phyloP scores from a whole-genome alignment of 2,797 vertebrate species.

The Pangasius djambal region DNA sequence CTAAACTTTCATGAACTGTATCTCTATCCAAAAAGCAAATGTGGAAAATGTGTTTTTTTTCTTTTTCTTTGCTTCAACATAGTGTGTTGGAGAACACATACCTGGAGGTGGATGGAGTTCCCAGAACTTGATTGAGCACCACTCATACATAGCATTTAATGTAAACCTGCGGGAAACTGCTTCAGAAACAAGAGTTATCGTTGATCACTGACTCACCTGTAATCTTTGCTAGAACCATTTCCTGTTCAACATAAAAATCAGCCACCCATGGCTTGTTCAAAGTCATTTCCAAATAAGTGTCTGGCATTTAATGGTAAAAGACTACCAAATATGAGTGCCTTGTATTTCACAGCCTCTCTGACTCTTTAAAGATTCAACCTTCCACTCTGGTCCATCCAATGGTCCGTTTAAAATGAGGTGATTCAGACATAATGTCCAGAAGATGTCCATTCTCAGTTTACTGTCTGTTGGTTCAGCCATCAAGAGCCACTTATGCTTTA shows the following conservation, averaged over 20 bases:
- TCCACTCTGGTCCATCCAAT: constrained; percentile 2
- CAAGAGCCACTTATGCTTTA: neutral
- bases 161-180: constrained; percentile 7
- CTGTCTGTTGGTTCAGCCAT: neutral
- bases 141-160: neutral
- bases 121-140: neutral
- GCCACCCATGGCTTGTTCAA: constrained; percentile 29
- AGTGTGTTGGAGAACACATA: neutral
- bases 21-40: neutral
- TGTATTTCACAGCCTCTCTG: constrained; percentile 25
- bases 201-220: neutral
- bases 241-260: constrained; percentile 3
- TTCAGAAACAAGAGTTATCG: neutral
- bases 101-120: neutral
- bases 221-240: constrained; percentile 4
- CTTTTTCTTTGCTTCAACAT: neutral
- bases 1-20: neutral
- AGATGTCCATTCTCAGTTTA: neutral
- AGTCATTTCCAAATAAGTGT: constrained; percentile 48
- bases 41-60: neutral
- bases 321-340: constrained; percentile 28
- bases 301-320: constrained; percentile 32
- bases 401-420: neutral
- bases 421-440: neutral
- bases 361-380: constrained; percentile 21